phyloP scores from a whole-genome alignment of 2,888 invertebrate genomes.

The Phorcus lineatus region DNA sequence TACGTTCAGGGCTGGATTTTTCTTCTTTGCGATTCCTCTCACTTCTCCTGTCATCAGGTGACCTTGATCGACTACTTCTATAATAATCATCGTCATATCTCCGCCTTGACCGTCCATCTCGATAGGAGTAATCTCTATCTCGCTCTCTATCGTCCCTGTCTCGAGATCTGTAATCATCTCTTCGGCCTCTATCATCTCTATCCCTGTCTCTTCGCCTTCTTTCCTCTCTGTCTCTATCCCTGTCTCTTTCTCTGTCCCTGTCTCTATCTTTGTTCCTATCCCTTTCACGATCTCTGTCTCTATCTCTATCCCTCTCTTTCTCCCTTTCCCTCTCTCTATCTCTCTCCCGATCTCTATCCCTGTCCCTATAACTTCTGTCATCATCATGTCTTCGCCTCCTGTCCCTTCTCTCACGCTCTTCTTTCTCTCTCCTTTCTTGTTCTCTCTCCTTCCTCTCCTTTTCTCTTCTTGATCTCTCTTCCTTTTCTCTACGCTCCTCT shows the following conservation, averaged over 20 bases:
- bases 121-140: conserved; percentile 24
- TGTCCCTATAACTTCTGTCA: conserved; percentile 23
- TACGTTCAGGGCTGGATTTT: background rate
- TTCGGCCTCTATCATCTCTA: conserved; percentile 32
- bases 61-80: conserved; percentile 14
- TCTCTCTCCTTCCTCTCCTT: conserved; percentile 4
- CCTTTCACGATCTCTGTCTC: conserved; percentile 27
- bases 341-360: conserved; percentile 26
- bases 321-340: conserved; percentile 21
- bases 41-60: conserved; percentile 24
- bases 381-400: conserved; percentile 14
- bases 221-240: conserved; percentile 33
- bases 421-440: background rate
- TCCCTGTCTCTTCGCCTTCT: conserved; percentile 29
- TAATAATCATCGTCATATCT: conserved; percentile 25
- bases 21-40: background rate
- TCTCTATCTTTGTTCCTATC: conserved; percentile 30
- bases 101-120: conserved; percentile 24
- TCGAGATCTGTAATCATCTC: conserved; percentile 29
- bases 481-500: background rate
- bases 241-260: conserved; percentile 21
- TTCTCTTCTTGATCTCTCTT: background rate
- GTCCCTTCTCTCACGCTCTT: background rate
- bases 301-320: conserved; percentile 25
- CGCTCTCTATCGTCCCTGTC: conserved; percentile 36